Evolutionary conservation across 1,140 invertebrate species (phyloP), one percentile per base, ranked within the genome.

Genomic region (Eubasilissa regina): DNA sequence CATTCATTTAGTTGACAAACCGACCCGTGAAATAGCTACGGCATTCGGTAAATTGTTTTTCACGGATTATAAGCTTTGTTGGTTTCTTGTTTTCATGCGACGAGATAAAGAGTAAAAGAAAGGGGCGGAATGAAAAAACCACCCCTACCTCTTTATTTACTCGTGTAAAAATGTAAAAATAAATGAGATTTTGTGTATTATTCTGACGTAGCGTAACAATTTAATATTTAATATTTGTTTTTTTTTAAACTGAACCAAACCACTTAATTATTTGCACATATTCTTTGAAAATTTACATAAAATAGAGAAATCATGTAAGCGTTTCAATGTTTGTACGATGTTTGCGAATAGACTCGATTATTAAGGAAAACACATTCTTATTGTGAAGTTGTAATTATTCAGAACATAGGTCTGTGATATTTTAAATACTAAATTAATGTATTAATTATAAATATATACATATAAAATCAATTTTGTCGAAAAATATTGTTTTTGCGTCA

Each of bases 11-110:
- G 21, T 64, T 64, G 60, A 64, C 60, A 64, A 64, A 64, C 60
- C 60, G 60, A 64, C 60, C 60, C 60, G 60, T 64, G 60, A 64
- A 64, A 64, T 64, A 11, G 35, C 60, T 64, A n/a, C n/a, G 35
- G 60, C 60, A 64, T 64, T 43, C 60, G 35, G 60, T 64, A 64
- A 64, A 64, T 64, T 64, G 60, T 64, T 64, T 64, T 64, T 43
- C 60, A 64, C 60, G 60, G 60, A 64, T 64, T 64, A 64, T 64
- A 64, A 64, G 60, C 60, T 64, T 64, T 64, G 60, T 64, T 64
- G 35, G 21, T 64, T 64, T 44, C 60, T 64, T 64, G 60, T 64
- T 64, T 64, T 35, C 60, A 19, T 25, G 60, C 35, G 60, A 64
- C 35, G 60, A 35, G 60, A 13, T 35, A 64, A 64, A 64, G 12